Base-by-base conservation (phyloP, 2,113 vertebrate genomes). In the Sebastes schlegelii region DNA sequence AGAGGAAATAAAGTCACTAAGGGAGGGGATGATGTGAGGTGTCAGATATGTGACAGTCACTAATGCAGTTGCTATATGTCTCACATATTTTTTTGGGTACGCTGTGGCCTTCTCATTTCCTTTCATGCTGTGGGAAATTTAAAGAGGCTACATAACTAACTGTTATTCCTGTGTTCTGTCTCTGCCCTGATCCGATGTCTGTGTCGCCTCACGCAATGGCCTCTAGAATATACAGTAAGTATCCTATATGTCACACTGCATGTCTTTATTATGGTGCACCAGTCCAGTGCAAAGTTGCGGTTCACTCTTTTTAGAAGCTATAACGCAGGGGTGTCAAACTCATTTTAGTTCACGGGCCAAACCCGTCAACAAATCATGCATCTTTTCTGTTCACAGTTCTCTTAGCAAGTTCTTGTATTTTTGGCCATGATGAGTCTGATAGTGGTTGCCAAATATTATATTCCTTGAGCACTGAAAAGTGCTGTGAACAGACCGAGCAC, bases 221-320 rank as follows among this genome's bases (percentile, higher is more conserved):
- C 88, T 64, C 2, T 71, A 99, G 98, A 99, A 95, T 99, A 99
- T 85, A 99, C 98, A 73, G 98, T 98, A 95, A 99, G 98, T 98
- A 91, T 68, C 86, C 34, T 55, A 11, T 54, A 3, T 62, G 4
- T 66, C 12, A 46, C 51, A 17, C n/a, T 65, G 26, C 3, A n/a
- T 57, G 26, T 52, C 21, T 40, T 52, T 45, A 66, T 58, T 34
- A 23, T 16, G 26, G 26, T 62, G 10, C 57, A 42, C 46, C 58
- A 52, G 16, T 40, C 34, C 52, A 42, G 40, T 71, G 34, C n/a
- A 21, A 58, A 23, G 21, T 46, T 72, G 19, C 5, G 42, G 1
- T 68, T 66, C 42, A 42, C 40, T 55, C 43, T 40, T 19, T 65
- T 12, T 23, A n/a, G 17, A 71, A 51, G 57, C 8, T 55, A 1